Evolutionary conservation across 2,888 invertebrate genomes (phyloP), one percentile per base, ranked within the genome.

Genomic region (Melitaea athalia): DNA sequence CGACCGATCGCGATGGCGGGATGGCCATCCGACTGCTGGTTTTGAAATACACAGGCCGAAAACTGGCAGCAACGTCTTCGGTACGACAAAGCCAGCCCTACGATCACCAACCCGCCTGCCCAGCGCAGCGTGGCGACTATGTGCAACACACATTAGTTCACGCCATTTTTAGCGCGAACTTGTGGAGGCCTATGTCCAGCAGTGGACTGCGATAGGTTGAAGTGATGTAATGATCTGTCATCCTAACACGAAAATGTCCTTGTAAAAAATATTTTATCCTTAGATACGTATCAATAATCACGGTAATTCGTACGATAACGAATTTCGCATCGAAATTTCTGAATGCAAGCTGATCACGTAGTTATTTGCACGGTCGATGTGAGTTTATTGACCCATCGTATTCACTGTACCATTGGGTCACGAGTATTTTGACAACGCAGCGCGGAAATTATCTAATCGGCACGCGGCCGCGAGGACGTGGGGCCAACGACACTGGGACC

Each of bases 391-490:
- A 84, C 86, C 88, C 77, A 81, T 74, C 81, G 82, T 83, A 87
- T 85, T 91, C 91, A 92, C 85, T 92, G 90, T 91, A 91, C 86
- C 92, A 92, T 87, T 92, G 85, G 92, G 92, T 91, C 91, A 92
- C 85, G 89, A 90, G 89, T 91, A 91, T 91, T 92, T 91, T 91
- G 91, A 91, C 92, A 92, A 89, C 88, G 89, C 87, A 86, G 85
- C 86, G 88, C 89, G 88, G 90, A 90, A 91, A 91, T 92, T 92
- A 92, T 92, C 91, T 92, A 92, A 92, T 88, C 92, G 89, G 92
- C 89, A 89, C 91, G 88, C 91, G 85, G 86, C 82, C 84, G 88
- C 91, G 91, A 91, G 90, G 89, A 91, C 91, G 82, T 78, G 81
- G 82, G 91, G 84, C 85, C 89, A 85, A 80, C 84, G 91, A 89